Evolutionary conservation across 2,888 invertebrate genomes (phyloP).

Genomic region (Bimastos eiseni): DNA sequence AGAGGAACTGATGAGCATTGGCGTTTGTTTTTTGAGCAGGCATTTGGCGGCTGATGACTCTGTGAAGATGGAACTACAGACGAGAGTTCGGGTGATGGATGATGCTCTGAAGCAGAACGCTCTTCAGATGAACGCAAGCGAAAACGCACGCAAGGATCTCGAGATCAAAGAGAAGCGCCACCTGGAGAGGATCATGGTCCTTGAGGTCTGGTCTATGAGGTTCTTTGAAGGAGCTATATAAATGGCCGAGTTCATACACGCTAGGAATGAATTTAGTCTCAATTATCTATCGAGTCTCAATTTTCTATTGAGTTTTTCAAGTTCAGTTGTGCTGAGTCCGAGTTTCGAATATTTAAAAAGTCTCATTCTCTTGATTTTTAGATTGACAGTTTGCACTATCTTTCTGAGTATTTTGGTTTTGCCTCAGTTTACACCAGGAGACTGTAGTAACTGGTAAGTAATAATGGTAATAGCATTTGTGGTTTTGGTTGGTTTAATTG

Average conservation of each 20-base stretch:
- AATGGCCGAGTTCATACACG: not conserved
- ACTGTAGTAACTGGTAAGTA: too few relatives aligned
- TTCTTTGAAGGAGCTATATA: not conserved
- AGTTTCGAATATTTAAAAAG: too few relatives aligned
- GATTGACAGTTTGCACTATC: too few relatives aligned
- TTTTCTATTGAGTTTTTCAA: too few relatives aligned
- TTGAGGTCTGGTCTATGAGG: not conserved
- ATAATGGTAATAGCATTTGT: too few relatives aligned
- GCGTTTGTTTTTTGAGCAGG: not conserved
- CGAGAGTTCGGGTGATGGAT: not conserved
- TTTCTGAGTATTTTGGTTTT: too few relatives aligned
- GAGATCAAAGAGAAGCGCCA: not conserved
- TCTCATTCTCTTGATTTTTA: too few relatives aligned
- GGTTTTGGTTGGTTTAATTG: too few relatives aligned
- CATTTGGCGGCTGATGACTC: not conserved
- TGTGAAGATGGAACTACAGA: not conserved
- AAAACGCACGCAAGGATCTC: constrained; percentile 19
- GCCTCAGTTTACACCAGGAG: too few relatives aligned
- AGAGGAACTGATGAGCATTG: not conserved
- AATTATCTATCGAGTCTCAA: too few relatives aligned
- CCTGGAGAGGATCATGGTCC: not conserved
- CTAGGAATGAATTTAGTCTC: too few relatives aligned
- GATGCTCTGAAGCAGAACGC: constrained; percentile 14
- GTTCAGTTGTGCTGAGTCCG: too few relatives aligned
- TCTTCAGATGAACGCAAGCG: not conserved